Evolutionary conservation across 2,797 vertebrate genomes (phyloP).

Genomic region (Pteronotus mesoamericanus): DNA sequence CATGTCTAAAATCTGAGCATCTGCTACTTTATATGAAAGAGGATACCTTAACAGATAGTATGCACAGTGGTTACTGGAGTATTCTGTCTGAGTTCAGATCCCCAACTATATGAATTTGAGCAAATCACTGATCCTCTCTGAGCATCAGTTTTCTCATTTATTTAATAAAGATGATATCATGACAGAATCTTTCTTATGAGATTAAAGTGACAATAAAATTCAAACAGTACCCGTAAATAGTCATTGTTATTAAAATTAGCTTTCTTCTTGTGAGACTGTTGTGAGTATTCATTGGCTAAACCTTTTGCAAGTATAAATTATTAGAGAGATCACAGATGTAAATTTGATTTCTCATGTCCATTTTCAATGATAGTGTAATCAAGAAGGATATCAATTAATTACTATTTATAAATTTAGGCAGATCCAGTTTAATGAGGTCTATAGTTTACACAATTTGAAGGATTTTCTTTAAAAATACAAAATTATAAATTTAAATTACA

Average conservation of each 20-base stretch:
- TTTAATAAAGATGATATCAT: background rate
- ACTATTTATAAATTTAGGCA: background rate
- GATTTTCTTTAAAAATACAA: background rate
- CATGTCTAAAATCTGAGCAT: background rate
- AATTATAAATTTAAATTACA: background rate
- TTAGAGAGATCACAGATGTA: background rate
- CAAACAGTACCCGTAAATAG: background rate
- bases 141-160: background rate
- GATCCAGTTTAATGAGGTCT: background rate
- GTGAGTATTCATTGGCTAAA: background rate
- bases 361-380: background rate
- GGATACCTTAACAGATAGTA: background rate
- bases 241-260: background rate
- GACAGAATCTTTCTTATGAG: background rate
- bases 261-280: background rate
- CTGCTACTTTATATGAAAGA: background rate
- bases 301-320: background rate
- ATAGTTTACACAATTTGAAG: background rate
- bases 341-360: background rate
- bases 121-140: background rate
- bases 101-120: background rate
- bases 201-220: background rate
- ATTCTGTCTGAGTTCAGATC: background rate
- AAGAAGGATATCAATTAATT: background rate
- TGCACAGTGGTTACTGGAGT: background rate